Percentiles rank a stretch among this genome's conserved stretches.
Conservation (phyloP, 2,113 vertebrate species). For the Mirounga angustirostris region DNA sequence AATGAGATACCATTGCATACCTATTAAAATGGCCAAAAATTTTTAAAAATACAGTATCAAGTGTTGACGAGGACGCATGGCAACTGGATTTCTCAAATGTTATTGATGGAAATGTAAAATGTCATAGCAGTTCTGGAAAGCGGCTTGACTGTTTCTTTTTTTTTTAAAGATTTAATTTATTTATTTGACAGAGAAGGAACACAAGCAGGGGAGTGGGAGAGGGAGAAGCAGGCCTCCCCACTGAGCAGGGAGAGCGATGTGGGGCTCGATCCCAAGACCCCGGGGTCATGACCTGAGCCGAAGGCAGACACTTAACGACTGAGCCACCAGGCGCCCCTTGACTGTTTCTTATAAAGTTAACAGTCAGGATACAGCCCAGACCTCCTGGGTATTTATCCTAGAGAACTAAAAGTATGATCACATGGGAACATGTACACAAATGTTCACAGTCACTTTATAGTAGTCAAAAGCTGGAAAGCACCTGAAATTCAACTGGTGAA, state of each 20-base stretch:
- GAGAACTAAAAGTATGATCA: background rate
- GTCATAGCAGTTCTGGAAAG: background rate
- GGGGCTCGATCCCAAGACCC: no score
- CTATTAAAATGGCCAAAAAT: background rate
- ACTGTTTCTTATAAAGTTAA: background rate
- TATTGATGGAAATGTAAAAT: background rate
- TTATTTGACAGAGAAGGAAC: no score
- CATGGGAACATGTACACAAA: background rate
- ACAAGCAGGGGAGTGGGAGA: no score
- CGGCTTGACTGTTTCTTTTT: background rate
- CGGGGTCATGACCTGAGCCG: no score
- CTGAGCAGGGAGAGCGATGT: no score
- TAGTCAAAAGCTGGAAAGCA: background rate
- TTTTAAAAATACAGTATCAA: background rate
- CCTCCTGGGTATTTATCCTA: background rate
- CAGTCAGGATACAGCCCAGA: accelerated
- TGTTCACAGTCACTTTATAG: background rate
- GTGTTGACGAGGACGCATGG: background rate
- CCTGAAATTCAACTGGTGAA: background rate
- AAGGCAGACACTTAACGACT: no score
- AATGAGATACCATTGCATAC: background rate
- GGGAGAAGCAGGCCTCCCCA: no score
- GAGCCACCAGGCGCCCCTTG: background rate
- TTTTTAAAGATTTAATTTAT: no score
- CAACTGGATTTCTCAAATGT: background rate